Evolutionary conservation across 2,888 invertebrate genomes (phyloP).

Genomic region (Endomychus coccineus): DNA sequence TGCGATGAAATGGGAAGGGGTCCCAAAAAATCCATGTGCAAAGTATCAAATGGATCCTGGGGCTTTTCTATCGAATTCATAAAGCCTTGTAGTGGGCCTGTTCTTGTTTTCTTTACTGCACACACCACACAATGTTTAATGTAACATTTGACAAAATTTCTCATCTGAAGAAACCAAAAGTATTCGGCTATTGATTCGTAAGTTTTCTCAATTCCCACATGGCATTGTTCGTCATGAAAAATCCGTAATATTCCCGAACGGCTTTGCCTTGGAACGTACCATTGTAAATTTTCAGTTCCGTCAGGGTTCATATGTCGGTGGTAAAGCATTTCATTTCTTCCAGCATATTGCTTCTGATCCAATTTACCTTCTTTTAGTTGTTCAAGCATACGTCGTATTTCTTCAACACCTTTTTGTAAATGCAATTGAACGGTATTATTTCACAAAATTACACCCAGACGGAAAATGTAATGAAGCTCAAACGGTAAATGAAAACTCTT

Average conservation of each 20-base stretch:
- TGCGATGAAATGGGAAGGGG: conserved; percentile 12
- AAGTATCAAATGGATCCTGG: too few species aligned
- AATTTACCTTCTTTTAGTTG: conserved; percentile 19
- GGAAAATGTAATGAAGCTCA: too few species aligned
- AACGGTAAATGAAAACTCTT: too few species aligned
- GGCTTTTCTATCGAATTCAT: too few species aligned
- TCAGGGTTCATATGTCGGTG: conserved; percentile 15
- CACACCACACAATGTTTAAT: conserved; percentile 26
- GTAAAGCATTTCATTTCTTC: conserved; percentile 22
- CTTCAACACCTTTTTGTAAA: conserved; percentile 20
- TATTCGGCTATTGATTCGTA: conserved; percentile 20
- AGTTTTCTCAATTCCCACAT: conserved; percentile 25
- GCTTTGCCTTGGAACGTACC: conserved; percentile 22
- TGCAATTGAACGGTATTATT: too few species aligned
- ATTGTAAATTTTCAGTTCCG: conserved; percentile 17
- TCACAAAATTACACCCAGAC: too few species aligned
- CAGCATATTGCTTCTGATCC: conserved; percentile 23
- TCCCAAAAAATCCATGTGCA: too few species aligned
- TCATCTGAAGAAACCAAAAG: conserved; percentile 28
- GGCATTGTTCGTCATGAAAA: conserved; percentile 26
- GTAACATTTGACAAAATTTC: conserved; percentile 25
- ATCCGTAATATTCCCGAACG: too few species aligned
- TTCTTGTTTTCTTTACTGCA: conserved; percentile 25
- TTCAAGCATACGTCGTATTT: conserved; percentile 14
- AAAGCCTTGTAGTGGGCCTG: too few species aligned